These are phyloP conservation scores for Trichoplusia ni DNA, from an alignment of 1,140 invertebrate species.

Conservation along the genomic window DNA sequence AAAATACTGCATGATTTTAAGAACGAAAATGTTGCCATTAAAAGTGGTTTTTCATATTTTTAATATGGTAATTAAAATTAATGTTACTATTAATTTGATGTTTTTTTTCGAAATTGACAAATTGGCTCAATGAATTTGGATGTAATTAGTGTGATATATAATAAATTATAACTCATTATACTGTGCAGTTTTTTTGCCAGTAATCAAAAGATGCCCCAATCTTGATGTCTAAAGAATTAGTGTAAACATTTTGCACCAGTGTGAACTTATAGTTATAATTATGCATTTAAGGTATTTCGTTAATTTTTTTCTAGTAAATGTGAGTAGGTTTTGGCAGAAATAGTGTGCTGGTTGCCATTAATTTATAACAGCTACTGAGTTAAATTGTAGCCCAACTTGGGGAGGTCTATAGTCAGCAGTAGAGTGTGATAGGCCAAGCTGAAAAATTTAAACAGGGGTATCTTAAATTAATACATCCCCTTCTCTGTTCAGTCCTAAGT, in stretches of 20 bases:
- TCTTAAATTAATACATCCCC: too few relatives aligned
- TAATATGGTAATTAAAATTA: not conserved
- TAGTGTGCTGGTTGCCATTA: not conserved
- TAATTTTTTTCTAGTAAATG: slow-evolving; percentile 32
- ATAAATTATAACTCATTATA: slow-evolving; percentile 12
- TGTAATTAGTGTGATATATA: not conserved
- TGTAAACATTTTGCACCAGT: slow-evolving; percentile 43
- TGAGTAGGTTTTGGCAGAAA: not conserved
- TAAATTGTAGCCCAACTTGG: too few relatives aligned
- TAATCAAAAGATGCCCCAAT: slow-evolving; percentile 14
- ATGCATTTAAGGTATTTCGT: slow-evolving; percentile 49
- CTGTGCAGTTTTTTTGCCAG: slow-evolving; percentile 31
- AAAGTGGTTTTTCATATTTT: not conserved
- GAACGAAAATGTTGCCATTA: not conserved
- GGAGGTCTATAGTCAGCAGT: too few relatives aligned
- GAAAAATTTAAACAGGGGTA: too few relatives aligned
- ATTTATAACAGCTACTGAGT: too few relatives aligned
- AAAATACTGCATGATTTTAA: slow-evolving; percentile 19
- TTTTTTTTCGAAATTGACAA: slow-evolving; percentile 1
- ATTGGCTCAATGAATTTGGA: not conserved
- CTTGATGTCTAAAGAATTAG: slow-evolving; percentile 9
- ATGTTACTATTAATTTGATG: not conserved
- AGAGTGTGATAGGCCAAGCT: too few relatives aligned
- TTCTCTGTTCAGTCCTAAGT: too few relatives aligned
- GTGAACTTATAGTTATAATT: slow-evolving; percentile 44